phyloP scores from a whole-genome alignment of 2,888 invertebrate species.

The Eristalinus sepulchralis region DNA sequence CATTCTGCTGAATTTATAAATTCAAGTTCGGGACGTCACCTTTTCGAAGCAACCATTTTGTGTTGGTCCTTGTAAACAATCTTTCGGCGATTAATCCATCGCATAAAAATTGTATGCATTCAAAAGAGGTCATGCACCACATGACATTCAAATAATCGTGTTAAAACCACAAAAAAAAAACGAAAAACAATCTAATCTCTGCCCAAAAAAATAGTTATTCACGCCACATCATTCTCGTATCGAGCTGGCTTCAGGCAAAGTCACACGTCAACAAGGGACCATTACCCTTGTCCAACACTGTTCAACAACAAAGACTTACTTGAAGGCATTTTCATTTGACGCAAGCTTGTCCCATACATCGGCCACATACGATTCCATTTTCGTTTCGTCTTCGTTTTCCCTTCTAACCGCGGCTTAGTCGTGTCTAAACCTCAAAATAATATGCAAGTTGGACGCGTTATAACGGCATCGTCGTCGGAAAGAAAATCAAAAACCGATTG shows the following conservation, averaged over 20 bases:
- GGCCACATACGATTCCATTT: slow-evolving; percentile 41
- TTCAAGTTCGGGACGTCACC: no score
- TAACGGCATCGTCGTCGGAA: slow-evolving; percentile 6
- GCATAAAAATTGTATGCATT: no score
- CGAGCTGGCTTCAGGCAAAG: neutral
- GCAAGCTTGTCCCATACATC: slow-evolving; percentile 21
- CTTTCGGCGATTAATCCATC: no score
- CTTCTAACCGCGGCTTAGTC: slow-evolving; percentile 15
- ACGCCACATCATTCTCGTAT: neutral
- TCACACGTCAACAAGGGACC: neutral
- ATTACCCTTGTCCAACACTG: neutral
- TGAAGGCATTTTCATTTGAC: slow-evolving; percentile 22
- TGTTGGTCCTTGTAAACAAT: no score
- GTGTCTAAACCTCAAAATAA: slow-evolving; percentile 6
- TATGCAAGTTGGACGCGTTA: neutral
- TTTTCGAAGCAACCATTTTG: no score
- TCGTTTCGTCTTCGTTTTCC: slow-evolving; percentile 27
- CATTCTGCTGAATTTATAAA: no score
- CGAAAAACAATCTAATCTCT: neutral
- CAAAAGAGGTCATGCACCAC: no score
- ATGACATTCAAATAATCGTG: no score
- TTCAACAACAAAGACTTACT: slow-evolving; percentile 27
- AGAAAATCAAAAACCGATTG: neutral
- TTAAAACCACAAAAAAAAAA: neutral
- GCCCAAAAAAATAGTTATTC: no score